Conservation (phyloP, 1,140 invertebrate genomes). For the Zaprionus capensis region DNA sequence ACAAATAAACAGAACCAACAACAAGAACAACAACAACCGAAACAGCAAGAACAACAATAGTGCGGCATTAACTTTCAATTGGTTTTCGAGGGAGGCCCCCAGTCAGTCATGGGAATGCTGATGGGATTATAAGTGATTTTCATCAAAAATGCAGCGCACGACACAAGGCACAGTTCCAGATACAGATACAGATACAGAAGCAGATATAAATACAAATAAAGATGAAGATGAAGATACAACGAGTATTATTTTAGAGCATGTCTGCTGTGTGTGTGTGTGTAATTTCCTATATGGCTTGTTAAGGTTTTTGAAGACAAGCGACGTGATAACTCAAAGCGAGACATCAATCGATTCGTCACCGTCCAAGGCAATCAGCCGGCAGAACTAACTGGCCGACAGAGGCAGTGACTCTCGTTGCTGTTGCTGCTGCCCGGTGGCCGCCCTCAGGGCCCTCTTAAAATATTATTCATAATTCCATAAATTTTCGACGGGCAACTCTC, state of each 20-base stretch:
- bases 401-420: conserved; percentile 16
- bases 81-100: conserved; percentile 47
- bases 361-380: conserved; percentile 71
- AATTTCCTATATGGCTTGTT: conserved; percentile 68
- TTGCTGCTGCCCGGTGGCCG: conserved; percentile 55
- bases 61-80: conserved; percentile 74
- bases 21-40: conserved; percentile 21
- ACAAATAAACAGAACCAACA: conserved; percentile 45
- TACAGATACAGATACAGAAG: conserved; percentile 24
- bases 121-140: conserved; percentile 82
- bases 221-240: conserved; percentile 16
- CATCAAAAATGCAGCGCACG: conserved; percentile 81
- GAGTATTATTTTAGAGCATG: conserved; percentile 3
- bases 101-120: conserved; percentile 72
- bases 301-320: conserved; percentile 72
- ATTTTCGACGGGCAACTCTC: conserved; percentile 57
- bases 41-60: conserved; percentile 27
- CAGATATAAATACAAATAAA: conserved; percentile 43
- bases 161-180: conserved; percentile 54
- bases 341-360: conserved; percentile 81
- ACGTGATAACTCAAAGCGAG: conserved; percentile 80
- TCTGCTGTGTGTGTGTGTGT: conserved; percentile 18
- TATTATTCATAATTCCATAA: conserved; percentile 82
- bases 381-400: conserved; percentile 62
- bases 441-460: conserved; percentile 71